Conservation (phyloP, 2,888 invertebrate genomes). For the Melanargia galathea region DNA sequence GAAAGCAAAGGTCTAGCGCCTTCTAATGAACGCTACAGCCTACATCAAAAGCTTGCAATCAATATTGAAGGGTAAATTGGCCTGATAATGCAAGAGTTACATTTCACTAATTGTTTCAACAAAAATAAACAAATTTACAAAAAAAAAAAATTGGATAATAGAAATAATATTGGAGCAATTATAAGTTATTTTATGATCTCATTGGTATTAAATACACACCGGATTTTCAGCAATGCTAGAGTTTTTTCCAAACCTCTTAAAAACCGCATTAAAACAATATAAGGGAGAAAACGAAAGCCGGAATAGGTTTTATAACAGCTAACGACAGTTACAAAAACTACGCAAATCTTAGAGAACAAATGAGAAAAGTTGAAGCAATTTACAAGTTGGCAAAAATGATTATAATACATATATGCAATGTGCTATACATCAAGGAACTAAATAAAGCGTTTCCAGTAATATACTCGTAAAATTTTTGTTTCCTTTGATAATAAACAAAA, state of each 20-base stretch:
- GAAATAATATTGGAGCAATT: no score
- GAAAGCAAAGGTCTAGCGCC: conserved; percentile 4
- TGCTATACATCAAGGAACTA: neutral
- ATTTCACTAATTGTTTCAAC: neutral
- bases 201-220: neutral
- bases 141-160: neutral
- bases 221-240: neutral
- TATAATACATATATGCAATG: neutral
- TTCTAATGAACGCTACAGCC: conserved; percentile 23
- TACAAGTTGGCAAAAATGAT: conserved; percentile 19
- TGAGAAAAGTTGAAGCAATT: conserved; percentile 21
- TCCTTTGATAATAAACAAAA: no score
- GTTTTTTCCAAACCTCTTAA: conserved; percentile 1
- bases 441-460: neutral
- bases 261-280: conserved; percentile 17
- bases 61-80: neutral
- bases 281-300: neutral
- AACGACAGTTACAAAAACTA: conserved; percentile 18
- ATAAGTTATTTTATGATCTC: no score
- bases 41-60: neutral
- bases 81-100: neutral
- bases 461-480: no score
- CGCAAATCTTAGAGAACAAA: conserved; percentile 13
- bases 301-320: conserved; percentile 18
- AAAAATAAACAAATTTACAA: neutral